Evolutionary conservation across 2,113 vertebrate genomes (phyloP), one percentile per base, ranked within the genome.

Genomic region (Recurvirostra avosetta): DNA sequence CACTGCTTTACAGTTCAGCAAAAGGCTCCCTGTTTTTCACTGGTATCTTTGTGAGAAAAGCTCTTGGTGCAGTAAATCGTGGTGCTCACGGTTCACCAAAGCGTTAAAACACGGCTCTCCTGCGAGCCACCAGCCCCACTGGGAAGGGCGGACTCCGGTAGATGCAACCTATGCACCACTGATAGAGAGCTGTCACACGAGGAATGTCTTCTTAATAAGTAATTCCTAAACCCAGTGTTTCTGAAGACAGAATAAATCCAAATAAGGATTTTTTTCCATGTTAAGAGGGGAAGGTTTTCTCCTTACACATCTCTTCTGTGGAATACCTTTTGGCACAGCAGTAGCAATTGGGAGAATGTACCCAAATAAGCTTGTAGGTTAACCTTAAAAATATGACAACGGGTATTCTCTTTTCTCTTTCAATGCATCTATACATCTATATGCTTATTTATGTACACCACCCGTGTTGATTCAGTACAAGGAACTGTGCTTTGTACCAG

Each of bases 211-310:
- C 52, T 5, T 1, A 15, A 9, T 34, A 2, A 18, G 21, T 3
- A 2, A 67, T 4, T 70, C 56, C 80, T 50, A 50, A 80, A 40
- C 30, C 38, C 18, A 3, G 9, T 7, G 0, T 4, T 53, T 6
- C 47, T 29, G 61, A 50, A 41, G 9, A 26, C 0, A 1, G 14
- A 43, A 30, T 41, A 7, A 66, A 34, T 1, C 68, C 86, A 50
- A 32, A 62, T 0, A 21, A 10, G 25, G 7, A 4, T 34, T 58
- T 41, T 16, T n/a, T 12, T 7, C 18, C 15, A 4, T 0, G 12
- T 36, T n/a, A 36, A 43, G 10, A 76, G 23, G 50, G 41, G 30
- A 36, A 16, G 41, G 5, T 40, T 74, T 45, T 27, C 67, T 55
- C 59, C 75, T 43, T 12, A 7, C 29, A 6, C 5, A 0, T 18